Evolutionary conservation across 2,888 invertebrate species (phyloP).

Genomic region (Mechanitis messenoides): DNA sequence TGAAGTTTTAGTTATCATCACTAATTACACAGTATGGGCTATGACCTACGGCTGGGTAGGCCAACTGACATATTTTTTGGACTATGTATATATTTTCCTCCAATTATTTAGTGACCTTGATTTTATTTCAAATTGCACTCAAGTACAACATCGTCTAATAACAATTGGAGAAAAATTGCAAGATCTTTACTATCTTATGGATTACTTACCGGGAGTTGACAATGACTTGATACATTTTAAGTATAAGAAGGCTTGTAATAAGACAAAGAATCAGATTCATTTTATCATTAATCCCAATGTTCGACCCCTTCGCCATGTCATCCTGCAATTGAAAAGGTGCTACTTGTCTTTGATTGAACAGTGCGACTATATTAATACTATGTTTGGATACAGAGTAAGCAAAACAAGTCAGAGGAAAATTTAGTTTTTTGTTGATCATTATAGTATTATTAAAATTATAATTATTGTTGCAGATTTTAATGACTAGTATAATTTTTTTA

Average conservation of each 20-base stretch:
- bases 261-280: neutral
- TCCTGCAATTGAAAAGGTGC: slow-evolving; percentile 24
- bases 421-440: neutral
- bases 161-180: slow-evolving; percentile 25
- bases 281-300: slow-evolving; percentile 14
- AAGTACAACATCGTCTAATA: slow-evolving; percentile 27
- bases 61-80: slow-evolving; percentile 6
- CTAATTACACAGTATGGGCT: slow-evolving; percentile 18
- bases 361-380: slow-evolving; percentile 27
- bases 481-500: neutral
- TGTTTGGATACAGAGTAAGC: slow-evolving; percentile 29
- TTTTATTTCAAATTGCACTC: slow-evolving; percentile 21
- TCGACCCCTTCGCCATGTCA: slow-evolving; percentile 11
- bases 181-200: slow-evolving; percentile 15
- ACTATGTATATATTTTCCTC: slow-evolving; percentile 24
- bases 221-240: slow-evolving; percentile 12
- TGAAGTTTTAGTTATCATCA: slow-evolving; percentile 4
- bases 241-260: slow-evolving; percentile 8
- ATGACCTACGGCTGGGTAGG: slow-evolving; percentile 17
- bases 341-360: slow-evolving; percentile 29
- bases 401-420: no score
- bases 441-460: neutral
- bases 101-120: slow-evolving; percentile 24
- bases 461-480: neutral
- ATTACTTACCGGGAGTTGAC: slow-evolving; percentile 10